Base-by-base conservation (phyloP, 2,888 invertebrate species). In the Plebejus melissa region DNA sequence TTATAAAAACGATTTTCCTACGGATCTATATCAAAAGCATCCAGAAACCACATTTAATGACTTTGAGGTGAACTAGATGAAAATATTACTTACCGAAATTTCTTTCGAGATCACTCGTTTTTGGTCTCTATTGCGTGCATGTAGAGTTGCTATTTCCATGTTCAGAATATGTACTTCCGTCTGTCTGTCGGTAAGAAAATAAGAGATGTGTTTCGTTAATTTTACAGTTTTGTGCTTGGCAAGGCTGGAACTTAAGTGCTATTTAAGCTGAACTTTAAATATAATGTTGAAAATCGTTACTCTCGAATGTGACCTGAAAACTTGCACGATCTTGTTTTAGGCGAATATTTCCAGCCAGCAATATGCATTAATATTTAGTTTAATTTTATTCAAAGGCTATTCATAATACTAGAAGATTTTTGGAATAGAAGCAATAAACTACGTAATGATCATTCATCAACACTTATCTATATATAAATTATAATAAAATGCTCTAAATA, bases 51-150 rank as follows among this genome's bases (percentile, higher is more conserved):
- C 71, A 71, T 46, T 71, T 46, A 71, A 71, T 71, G 46, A 46
- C 71, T 71, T 71, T 71, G 71, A 71, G 50, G 71, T 71, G 71
- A 71, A 50, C 71, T 71, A 71, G 71, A 71, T 28, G 46, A 71
- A 71, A 71, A 71, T 71, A 71, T 71, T 46, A 70, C 41, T 70
- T 46, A 71, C 50, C 46, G 7, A 70, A 70, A 65, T 32, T 70
- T 41, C 38, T 22, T 22, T 13, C 50, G 22, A 46, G 5, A 6
- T 13, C 50, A 13, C n/a, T 46, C 28, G 46, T 28, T 46, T 71
- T 28, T 46, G 4, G 1, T 28, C 28, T 32, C 46, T 71, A 71
- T 50, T 6, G 13, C 46, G 0, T 5, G 22, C 11, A 5, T 28
- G 28, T 71, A 71, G 28, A 46, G 46, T 41, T 46, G 6, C 1